A percentile compares a stretch with the other conserved stretches of the same genome.
Evolutionary conservation across 2,888 invertebrate species (phyloP).

Genomic region (Craniophora ligustri): DNA sequence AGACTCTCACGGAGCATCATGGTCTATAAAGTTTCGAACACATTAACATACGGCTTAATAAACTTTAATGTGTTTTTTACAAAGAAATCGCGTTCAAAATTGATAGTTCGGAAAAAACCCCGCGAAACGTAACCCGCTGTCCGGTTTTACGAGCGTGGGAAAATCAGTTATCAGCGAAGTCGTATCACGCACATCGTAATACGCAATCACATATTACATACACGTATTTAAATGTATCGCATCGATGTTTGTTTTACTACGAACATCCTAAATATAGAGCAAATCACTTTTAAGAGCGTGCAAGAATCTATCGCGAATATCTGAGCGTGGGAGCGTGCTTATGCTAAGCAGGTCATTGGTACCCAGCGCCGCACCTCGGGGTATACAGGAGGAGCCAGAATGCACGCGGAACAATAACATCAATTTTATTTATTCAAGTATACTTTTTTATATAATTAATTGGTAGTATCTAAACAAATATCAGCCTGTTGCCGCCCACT

Average conservation of each 20-base stretch:
- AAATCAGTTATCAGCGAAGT: constrained; percentile 61
- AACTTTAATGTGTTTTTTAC: constrained; percentile 50
- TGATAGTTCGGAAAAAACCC: constrained; percentile 63
- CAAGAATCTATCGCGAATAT: constrained; percentile 86
- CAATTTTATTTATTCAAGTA: background rate
- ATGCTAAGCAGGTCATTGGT: constrained; percentile 88
- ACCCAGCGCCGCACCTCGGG: constrained; percentile 79
- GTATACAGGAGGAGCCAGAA: constrained; percentile 69
- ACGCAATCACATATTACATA: constrained; percentile 60
- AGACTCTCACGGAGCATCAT: constrained; percentile 28
- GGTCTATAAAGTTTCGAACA: constrained; percentile 30
- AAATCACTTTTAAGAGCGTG: constrained; percentile 85
- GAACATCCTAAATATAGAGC: constrained; percentile 87
- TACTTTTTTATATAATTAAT: background rate
- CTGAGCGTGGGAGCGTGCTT: constrained; percentile 84
- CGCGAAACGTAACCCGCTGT: constrained; percentile 43
- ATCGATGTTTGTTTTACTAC: constrained; percentile 84
- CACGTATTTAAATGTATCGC: constrained; percentile 77
- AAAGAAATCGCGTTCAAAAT: constrained; percentile 58
- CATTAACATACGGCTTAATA: constrained; percentile 53
- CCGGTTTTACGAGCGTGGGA: constrained; percentile 72
- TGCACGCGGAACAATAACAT: constrained; percentile 48
- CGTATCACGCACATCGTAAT: constrained; percentile 57
- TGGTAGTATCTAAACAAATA: too few relatives aligned
- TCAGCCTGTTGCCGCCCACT: too few relatives aligned